Evolutionary conservation across 2,888 invertebrate genomes (phyloP), one percentile per base, ranked within the genome.

Genomic region (Drosophila paracracens): DNA sequence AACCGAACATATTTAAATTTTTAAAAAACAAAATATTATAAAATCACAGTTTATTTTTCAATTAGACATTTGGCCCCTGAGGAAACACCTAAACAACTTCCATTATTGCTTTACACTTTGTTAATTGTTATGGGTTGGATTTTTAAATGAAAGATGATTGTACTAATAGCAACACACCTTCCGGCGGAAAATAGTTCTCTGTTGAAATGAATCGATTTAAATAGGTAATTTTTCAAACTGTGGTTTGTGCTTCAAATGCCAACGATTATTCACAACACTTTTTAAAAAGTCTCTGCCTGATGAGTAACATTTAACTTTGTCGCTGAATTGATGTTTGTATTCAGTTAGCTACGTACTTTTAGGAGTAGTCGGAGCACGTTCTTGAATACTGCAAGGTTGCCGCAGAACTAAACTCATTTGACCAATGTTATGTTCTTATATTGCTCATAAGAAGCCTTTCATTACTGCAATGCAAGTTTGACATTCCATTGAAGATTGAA

Each of bases 341-440:
- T 40, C 38, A 38, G 38, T 38, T 56, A 29, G 38, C 38, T 56
- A 56, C 38, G 13, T 38, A 38, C 38, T 38, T 29, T 38, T 16
- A n/a, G 56, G n/a, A 38, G 38, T 56, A 38, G 70, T 70, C 43
- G 65, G 52, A 80, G 88, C 86, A 88, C 92, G 92, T 91, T 90
- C 92, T 93, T 93, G 93, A 92, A 92, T 91, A 92, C 91, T 91
- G 91, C 91, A 89, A 92, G 92, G 92, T 92, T 92, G 92, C 90
- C 91, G 92, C 90, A 91, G 91, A 92, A 93, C 93, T 93, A 92
- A 93, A 93, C 92, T 90, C 92, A 92, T 68, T 91, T 91, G 90
- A 76, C 91, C 91, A 91, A 91, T 91, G 91, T 91, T 92, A 91
- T 91, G 92, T 92, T 93, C 92, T 93, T 93, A 93, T 93, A 93